Evolutionary conservation across 1,140 invertebrate genomes (phyloP), one percentile per base, ranked within the genome.

Genomic region (Ceratina japonica): DNA sequence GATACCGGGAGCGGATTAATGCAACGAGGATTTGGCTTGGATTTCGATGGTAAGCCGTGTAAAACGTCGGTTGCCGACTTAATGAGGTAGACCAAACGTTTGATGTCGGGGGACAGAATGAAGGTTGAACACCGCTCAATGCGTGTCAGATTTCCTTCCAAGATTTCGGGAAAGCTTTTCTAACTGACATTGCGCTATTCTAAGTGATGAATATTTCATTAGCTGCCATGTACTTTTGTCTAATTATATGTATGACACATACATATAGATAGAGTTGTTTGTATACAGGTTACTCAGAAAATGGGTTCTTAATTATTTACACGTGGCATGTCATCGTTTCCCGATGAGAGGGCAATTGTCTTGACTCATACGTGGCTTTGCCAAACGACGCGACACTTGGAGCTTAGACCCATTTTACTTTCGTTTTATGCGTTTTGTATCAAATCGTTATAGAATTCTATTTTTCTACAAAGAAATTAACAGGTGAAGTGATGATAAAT

Each of bases 251-350:
- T 44, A 63, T 77, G 20, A 15, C 58, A 20, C 2, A 24, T 24
- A 20, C 2, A 24, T 24, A 61, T 59, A n/a, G 63, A 75, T 68
- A 51, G 63, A 54, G 58, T 59, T 59, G 54, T 56, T 27, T n/a
- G 49, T 24, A 10, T 16, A 44, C 10, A 44, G 5, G 5, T 44
- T 44, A 44, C 37, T 8, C 10, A 12, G 20, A 27, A 52, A 70
- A n/a, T 75, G 51, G 31, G 56, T 62, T 49, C 15, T 77, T 83
- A 77, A 73, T 82, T 78, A 73, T 58, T 68, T 18, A 18, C 56
- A 18, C 16, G 52, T n/a, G 54, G 77, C 56, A 49, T 27, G 56
- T 31, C 24, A 52, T 82, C 59, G 31, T 44, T 59, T 15, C 31
- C 65, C 24, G 22, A 3, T 51, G 56, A 37, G 22, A 54, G 73